Conservation (phyloP, 2,113 vertebrate genomes). For the Sus scrofa region DNA sequence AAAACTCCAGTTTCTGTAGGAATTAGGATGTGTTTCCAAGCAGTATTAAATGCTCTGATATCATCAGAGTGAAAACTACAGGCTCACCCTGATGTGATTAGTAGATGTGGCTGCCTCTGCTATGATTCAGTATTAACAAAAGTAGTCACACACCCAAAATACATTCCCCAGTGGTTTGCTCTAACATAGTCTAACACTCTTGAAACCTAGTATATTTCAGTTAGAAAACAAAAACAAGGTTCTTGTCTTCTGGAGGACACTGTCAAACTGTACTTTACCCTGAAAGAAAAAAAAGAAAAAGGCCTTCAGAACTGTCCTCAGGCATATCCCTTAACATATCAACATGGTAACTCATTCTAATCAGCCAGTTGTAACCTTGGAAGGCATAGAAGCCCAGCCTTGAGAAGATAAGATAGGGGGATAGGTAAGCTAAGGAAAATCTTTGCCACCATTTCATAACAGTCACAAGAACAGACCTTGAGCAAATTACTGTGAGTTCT, state of each 20-base stretch:
- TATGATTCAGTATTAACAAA: conserved; percentile 51
- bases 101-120: not conserved
- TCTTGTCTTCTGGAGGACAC: conserved; percentile 36
- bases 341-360: not conserved
- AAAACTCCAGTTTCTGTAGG: conserved; percentile 48
- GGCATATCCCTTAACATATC: not conserved
- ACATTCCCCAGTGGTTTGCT: not conserved
- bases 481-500: not conserved
- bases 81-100: not conserved
- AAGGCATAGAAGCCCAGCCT: not conserved
- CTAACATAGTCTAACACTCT: not conserved
- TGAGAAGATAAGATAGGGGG: conserved; percentile 28
- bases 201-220: not conserved
- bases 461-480: conserved; percentile 26
- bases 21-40: conserved; percentile 58
- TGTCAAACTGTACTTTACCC: not conserved
- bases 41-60: conserved; percentile 62
- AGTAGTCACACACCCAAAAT: not conserved
- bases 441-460: not conserved
- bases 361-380: not conserved
- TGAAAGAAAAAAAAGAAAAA: conserved; percentile 43
- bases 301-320: not conserved
- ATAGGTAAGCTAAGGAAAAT: conserved; percentile 42
- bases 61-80: conserved; percentile 43
- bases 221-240: conserved; percentile 49